These are phyloP conservation scores for Aphaenogaster floridana DNA, from an alignment of 1,140 invertebrate genomes.

Conservation along the genomic window DNA sequence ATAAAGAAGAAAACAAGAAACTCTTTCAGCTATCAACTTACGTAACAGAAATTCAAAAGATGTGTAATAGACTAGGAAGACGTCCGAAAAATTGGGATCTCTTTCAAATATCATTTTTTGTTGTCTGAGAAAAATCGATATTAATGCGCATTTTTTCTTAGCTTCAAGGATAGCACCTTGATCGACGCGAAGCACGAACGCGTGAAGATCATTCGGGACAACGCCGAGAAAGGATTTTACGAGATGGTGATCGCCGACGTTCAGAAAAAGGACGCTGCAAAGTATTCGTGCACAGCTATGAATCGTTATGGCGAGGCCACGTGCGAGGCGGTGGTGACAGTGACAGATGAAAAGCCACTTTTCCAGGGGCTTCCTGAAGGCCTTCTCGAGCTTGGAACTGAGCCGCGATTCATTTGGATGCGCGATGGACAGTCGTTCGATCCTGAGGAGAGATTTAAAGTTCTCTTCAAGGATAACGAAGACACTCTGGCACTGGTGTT, in stretches of 20 bases:
- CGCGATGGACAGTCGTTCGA: constrained; percentile 96
- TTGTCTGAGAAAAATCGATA: not conserved
- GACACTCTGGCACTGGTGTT: constrained; percentile 97
- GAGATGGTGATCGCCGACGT: constrained; percentile 96
- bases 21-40: not conserved
- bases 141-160: constrained; percentile 83
- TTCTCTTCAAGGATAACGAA: constrained; percentile 96
- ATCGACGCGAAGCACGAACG: constrained; percentile 91
- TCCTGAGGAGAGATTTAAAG: constrained; percentile 97
- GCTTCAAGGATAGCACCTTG: constrained; percentile 93
- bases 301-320: constrained; percentile 94
- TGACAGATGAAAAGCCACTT: constrained; percentile 94
- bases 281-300: constrained; percentile 94
- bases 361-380: constrained; percentile 91
- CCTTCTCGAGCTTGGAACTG: constrained; percentile 91
- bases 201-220: constrained; percentile 91
- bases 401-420: constrained; percentile 95
- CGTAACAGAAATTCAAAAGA: not conserved
- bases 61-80: not conserved
- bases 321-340: constrained; percentile 92
- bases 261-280: constrained; percentile 93
- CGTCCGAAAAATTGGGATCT: not conserved
- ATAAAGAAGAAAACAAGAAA: not conserved
- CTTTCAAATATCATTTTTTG: too few species aligned
- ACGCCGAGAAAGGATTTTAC: constrained; percentile 94